Evolutionary conservation across 2,113 vertebrate genomes (phyloP), one percentile per base, ranked within the genome.

Genomic region (Istiophorus platypterus): DNA sequence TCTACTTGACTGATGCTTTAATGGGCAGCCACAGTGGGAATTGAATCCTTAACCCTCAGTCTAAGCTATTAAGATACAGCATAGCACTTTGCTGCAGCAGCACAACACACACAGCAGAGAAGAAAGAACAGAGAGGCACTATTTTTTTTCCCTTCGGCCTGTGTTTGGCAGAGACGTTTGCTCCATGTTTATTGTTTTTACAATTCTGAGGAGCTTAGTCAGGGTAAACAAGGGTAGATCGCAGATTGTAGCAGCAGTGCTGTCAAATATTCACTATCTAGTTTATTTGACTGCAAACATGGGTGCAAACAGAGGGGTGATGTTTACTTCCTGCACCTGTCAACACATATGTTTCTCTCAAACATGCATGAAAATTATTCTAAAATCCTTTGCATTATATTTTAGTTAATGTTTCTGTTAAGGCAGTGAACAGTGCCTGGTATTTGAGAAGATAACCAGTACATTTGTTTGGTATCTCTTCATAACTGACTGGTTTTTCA

Each of bases 171-270:
- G 80, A 78, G 12, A 68, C 78, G 72, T 86, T 88, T 80, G 56
- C 89, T 85, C 58, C 86, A 71, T 90, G 89, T 83, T 91, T 84
- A 84, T 68, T 59, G 80, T 66, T 85, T 74, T 85, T 85, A 82
- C 77, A 76, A 76, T 75, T 75, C 82, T 82, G 86, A 87, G 87
- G 80, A 42, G 92, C 81, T 89, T 85, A 81, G 80, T 86, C 81
- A 59, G 86, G 75, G 73, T 72, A 76, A 84, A 86, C 77, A 82
- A 81, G 82, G 42, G 66, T 75, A 64, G 75, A 68, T 37, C 52
- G 84, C 84, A 81, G 80, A 84, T 56, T 86, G 85, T 76, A 31
- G 76, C 78, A 59, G 65, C 41, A 70, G 47, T 47, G 68, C 71
- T 85, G 76, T 85, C 85, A 89, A 71, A 80, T 81, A 82, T 62